Evolutionary conservation across 1,140 invertebrate genomes (phyloP), one percentile per base, ranked within the genome.

Genomic region (Ostrea edulis): DNA sequence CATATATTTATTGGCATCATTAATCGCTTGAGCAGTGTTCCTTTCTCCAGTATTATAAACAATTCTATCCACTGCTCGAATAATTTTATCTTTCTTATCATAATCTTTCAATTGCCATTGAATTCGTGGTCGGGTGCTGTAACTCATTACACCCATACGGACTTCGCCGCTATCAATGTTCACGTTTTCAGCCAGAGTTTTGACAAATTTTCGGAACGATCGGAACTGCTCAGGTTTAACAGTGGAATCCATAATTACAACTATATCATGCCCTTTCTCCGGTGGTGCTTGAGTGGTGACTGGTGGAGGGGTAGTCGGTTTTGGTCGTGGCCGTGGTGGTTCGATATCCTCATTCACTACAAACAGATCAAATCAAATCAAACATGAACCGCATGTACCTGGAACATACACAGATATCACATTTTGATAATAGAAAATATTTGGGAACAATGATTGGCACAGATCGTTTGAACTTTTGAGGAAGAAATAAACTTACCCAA

Each of bases 31-130:
- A 7, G 86, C 88, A 8, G 89, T 91, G 85, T 91, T 92, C 3
- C 90, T 90, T 22, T 85, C 82, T 20, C 92, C 91, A 4, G 82
- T 62, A 29, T 68, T 81, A 68, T 93, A 91, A 22, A 29, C 82
- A 17, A 93, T 85, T 62, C 83, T 85, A 86, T 91, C 87, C 35
- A 91, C 89, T 62, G 90, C 91, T 2, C 82, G 65, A 22, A 87
- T 87, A 17, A 93, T 71, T 9, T 85, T 86, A 12, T 29, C 68
- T 44, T 91, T 91, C 17, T 88, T 90, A 3, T 12, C 25, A 68
- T 92, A 88, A 2, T 86, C 81, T n/a, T 91, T 90, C 58, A 94
- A 86, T n/a, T 93, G 85, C 54, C 93, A 94, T 77, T 93, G 85
- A 5, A 92, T 25, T 25, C 89, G 53, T 22, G 86, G 86, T 14